phyloP scores from a whole-genome alignment of 1,140 invertebrate species.

The Sogatella furcifera region DNA sequence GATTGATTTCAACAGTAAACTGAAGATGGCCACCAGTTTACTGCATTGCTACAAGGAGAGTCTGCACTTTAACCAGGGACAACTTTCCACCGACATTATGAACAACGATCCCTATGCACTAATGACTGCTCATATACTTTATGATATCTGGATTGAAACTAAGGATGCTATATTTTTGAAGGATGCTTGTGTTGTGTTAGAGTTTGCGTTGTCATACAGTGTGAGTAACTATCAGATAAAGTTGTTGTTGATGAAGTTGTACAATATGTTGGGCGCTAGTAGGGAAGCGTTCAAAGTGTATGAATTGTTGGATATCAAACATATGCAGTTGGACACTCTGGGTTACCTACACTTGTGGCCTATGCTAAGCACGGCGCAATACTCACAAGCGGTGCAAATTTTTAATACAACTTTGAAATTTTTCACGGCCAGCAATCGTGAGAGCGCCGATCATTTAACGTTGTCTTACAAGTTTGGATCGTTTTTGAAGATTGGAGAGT shows the following conservation, averaged over 20 bases:
- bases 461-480: conserved; percentile 89
- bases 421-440: conserved; percentile 77
- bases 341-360: conserved; percentile 71
- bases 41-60: conserved; percentile 43
- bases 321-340: conserved; percentile 87
- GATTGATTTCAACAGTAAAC: conserved; percentile 35
- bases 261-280: conserved; percentile 42
- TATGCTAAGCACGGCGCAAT: conserved; percentile 53
- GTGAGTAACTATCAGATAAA: conserved; percentile 54
- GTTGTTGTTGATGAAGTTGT: conserved; percentile 19
- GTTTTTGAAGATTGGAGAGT: conserved; percentile 84
- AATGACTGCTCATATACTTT: conserved; percentile 64
- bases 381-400: conserved; percentile 47
- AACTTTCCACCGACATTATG: conserved; percentile 20
- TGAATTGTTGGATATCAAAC: conserved; percentile 75
- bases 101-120: conserved; percentile 59
- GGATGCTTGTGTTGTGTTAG: conserved; percentile 53
- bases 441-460: conserved; percentile 83
- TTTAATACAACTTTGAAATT: conserved; percentile 68
- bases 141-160: conserved; percentile 51
- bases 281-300: conserved; percentile 55
- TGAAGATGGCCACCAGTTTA: conserved; percentile 38
- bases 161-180: conserved; percentile 45
- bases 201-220: conserved; percentile 55
- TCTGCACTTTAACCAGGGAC: conserved; percentile 22